Conservation (phyloP, 1,140 invertebrate genomes). For the Potamilus streckersoni region DNA sequence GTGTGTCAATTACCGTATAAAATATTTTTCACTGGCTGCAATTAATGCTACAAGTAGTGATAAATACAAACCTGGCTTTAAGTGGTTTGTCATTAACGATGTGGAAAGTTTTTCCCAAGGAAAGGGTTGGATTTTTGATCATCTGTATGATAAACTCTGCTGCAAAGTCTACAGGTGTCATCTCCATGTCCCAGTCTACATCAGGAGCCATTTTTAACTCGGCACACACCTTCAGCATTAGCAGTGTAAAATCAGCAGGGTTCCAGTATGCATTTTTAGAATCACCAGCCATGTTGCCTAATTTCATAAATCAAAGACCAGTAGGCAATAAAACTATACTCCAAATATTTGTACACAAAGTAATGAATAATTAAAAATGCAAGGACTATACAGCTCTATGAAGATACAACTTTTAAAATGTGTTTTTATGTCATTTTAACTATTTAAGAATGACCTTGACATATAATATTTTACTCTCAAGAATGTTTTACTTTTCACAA, state of each 20-base stretch:
- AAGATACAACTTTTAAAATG: not conserved
- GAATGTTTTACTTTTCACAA: too few relatives aligned
- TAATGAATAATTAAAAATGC: not conserved
- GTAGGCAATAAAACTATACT: not conserved
- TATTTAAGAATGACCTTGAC: too few relatives aligned
- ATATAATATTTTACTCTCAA: too few relatives aligned
- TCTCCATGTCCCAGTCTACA: slow-evolving; percentile 70
- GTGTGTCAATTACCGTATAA: too few relatives aligned
- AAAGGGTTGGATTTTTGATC: slow-evolving; percentile 56
- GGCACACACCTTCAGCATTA: slow-evolving; percentile 68
- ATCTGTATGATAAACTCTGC: slow-evolving; percentile 66
- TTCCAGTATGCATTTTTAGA: slow-evolving; percentile 67
- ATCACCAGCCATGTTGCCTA: slow-evolving; percentile 64
- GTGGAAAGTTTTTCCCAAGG: slow-evolving; percentile 69
- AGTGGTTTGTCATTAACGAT: slow-evolving; percentile 64
- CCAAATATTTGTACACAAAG: not conserved
- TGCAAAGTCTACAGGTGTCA: slow-evolving; percentile 72
- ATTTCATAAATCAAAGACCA: too few relatives aligned
- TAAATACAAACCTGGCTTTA: slow-evolving; percentile 46
- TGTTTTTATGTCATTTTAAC: too few relatives aligned
- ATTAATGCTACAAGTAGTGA: too few relatives aligned
- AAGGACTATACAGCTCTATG: not conserved
- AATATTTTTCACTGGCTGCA: too few relatives aligned
- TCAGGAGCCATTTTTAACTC: slow-evolving; percentile 65
- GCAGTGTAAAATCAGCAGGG: slow-evolving; percentile 70